Base-by-base conservation (phyloP, 2,113 vertebrate species). In the Tringa solitaria region DNA sequence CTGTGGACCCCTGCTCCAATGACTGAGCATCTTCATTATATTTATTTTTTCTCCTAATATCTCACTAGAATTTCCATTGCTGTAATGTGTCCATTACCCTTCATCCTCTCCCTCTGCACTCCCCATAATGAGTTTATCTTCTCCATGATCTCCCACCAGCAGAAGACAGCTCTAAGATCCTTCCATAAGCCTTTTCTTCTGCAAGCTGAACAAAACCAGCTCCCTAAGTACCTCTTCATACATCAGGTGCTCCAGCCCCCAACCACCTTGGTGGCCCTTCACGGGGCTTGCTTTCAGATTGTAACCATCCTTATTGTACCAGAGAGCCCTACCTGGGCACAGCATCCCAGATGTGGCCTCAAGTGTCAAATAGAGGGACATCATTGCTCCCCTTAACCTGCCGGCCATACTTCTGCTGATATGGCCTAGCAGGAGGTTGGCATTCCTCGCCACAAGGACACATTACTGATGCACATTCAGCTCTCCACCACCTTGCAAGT, bases 381-480 rank as follows among this genome's bases (percentile, higher is more conserved):
- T 9, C 17, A 48, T 24, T 24, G 8, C 4, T 60, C 14, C 10
- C 45, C 35, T 50, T 7, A 24, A 23, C 39, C 53, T 77, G 26
- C 53, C 37, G 63, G 43, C 20, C 0, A 0, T 7, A 41, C 6
- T 23, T 50, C 32, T 57, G 54, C 56, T 60, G 39, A 35, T 5
- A 10, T 5, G 10, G 39, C 8, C 79, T 32, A 65, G 11, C 5
- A 57, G 51, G 19, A 54, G 9, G 21, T 3, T 20, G 30, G 28
- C 60, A n/a, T 53, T 53, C 60, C 32, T 6, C 3, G 0, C 20
- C 41, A 63, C 64, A 41, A 65, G 56, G 74, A 61, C 82, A 51
- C 1, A 1, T 0, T 18, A 24, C 39, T 56, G 39, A 80, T 0
- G 0, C 30, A 45, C 22, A 12, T 20, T 28, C 46, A 2, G 8